Evolutionary conservation across 2,113 vertebrate species (phyloP), one percentile per base, ranked within the genome.

Genomic region (Toxotes jaculatrix): DNA sequence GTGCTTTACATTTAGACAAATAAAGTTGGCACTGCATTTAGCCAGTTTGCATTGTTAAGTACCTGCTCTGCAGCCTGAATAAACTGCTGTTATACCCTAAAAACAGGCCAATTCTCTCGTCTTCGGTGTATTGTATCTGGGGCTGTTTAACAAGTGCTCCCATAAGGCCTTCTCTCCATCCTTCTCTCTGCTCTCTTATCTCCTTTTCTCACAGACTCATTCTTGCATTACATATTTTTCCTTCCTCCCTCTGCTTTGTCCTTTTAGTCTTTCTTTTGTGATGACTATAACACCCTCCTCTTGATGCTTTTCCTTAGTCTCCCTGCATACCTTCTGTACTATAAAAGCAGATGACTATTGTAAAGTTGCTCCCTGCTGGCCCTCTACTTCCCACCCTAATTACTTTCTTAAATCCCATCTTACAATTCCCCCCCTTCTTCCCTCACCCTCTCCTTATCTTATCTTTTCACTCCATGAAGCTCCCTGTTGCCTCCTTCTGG

Each of bases 61-160:
- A 12, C 14, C 45, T 56, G n/a, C 43, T 74, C 5, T 53, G 31
- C 60, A 70, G 27, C 63, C 16, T 60, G 43, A 45, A 69, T 42
- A 57, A 53, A 80, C 31, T 76, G 31, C 45, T 12, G 32, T 11
- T 13, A 4, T 43, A 63, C 5, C 4, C 42, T 62, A 31, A 65
- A 76, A 85, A 62, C 45, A 76, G 78, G 27, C 14, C 7, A 51
- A 51, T 55, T 80, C 69, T 60, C 60, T 31, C 7, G 17, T 34
- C 21, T 42, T 68, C 34, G 36, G 45, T 61, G 68, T 27, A 82
- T 86, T 87, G 69, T 87, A 67, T 74, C 27, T 56, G 59, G 23
- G n/a, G 55, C 75, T 79, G 71, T 72, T 91, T 62, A 88, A 86
- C 88, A 92, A 77, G 80, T 45, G 63, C 60, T 74, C 83, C 70